Conservation (phyloP, 2,113 vertebrate species). For the Carettochelys insculpta region DNA sequence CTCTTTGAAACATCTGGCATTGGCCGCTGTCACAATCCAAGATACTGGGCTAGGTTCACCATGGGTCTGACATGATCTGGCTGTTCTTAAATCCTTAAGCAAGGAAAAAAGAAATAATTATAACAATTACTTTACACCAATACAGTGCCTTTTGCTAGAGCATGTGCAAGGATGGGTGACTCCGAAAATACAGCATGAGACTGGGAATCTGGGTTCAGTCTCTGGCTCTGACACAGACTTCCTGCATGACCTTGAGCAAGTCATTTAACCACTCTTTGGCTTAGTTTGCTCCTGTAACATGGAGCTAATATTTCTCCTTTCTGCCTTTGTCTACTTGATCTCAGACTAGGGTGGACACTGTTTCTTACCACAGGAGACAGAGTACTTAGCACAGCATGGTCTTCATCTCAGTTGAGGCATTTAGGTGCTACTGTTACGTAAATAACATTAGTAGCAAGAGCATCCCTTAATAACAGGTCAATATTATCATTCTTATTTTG, state of each 20-base stretch:
- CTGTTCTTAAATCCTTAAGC: neutral
- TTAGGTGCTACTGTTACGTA: neutral
- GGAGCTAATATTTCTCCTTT: neutral
- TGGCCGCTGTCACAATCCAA: neutral
- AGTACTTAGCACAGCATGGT: neutral
- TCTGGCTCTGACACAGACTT: neutral
- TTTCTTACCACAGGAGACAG: neutral
- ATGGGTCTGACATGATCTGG: neutral
- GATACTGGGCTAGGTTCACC: neutral
- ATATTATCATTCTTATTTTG: neutral
- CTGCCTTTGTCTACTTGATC: neutral
- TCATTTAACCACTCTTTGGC: neutral
- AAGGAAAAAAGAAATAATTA: conserved; percentile 33
- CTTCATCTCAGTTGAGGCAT: neutral
- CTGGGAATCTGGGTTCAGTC: neutral
- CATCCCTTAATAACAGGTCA: neutral
- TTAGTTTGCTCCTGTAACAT: neutral
- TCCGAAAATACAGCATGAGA: neutral
- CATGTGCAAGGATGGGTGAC: conserved; percentile 5
- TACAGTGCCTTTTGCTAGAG: conserved; percentile 8
- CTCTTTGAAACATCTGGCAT: neutral
- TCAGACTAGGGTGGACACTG: neutral
- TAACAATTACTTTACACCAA: conserved; percentile 52
- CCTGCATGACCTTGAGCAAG: neutral
- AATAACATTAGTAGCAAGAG: neutral